These are phyloP conservation scores for Escarpia spicata DNA, from an alignment of 2,888 invertebrate genomes.

Conservation along the genomic window DNA sequence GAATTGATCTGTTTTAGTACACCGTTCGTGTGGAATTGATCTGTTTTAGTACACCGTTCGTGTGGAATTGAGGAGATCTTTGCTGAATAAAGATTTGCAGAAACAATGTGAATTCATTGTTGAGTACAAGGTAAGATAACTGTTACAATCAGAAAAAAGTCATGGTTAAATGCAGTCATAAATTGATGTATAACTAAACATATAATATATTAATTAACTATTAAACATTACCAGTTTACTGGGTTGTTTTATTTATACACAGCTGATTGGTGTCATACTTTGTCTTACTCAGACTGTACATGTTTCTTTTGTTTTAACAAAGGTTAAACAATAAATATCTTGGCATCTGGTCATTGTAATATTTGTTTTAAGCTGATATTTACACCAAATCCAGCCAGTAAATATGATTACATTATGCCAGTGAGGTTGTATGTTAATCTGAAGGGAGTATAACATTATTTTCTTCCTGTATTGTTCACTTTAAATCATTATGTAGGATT, in stretches of 20 bases:
- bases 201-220: background rate
- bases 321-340: background rate
- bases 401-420: background rate
- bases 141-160: background rate
- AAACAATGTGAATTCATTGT: constrained; percentile 90
- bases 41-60: constrained; percentile 70
- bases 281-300: background rate
- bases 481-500: background rate
- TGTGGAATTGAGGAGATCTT: constrained; percentile 88
- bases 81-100: constrained; percentile 88
- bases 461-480: background rate
- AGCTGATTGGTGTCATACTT: background rate
- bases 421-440: background rate
- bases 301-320: background rate
- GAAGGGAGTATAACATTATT: background rate
- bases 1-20: constrained; percentile 75
- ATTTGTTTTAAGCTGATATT: background rate
- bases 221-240: background rate
- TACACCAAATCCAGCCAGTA: background rate
- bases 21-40: constrained; percentile 74
- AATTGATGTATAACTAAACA: background rate
- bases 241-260: background rate
- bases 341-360: background rate
- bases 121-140: constrained; percentile 76
- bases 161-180: background rate